Conservation (phyloP, 2,797 vertebrate genomes). For the Salmo trutta region DNA sequence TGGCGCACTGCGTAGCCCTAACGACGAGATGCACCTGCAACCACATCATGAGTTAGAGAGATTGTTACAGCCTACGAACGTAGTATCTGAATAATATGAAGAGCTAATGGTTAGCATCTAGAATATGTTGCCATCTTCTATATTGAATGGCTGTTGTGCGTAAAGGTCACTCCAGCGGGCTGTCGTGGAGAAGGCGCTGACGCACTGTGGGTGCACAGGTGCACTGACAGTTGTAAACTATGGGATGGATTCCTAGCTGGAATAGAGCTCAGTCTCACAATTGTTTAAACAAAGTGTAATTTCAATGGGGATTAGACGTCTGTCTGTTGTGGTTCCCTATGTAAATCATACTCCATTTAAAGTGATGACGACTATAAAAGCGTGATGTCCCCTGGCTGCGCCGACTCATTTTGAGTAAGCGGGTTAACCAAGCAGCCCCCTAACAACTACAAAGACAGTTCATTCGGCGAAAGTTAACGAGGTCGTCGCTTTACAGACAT, state of each 20-base stretch:
- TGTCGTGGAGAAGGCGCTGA: neutral
- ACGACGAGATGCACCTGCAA: slow-evolving; percentile 18
- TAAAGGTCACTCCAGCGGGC: neutral
- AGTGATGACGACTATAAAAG: slow-evolving; percentile 36
- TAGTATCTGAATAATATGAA: neutral
- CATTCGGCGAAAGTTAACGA: slow-evolving; percentile 49
- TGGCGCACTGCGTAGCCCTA: slow-evolving; percentile 11
- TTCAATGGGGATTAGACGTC: slow-evolving; percentile 38
- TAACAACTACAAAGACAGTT: slow-evolving; percentile 47
- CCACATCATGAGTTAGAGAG: neutral
- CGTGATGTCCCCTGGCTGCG: slow-evolving; percentile 36
- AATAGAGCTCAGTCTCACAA: slow-evolving; percentile 16
- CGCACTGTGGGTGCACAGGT: neutral
- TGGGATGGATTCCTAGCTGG: slow-evolving; percentile 11
- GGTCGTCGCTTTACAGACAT: slow-evolving; percentile 48
- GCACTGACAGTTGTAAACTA: slow-evolving; percentile 23
- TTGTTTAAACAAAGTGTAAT: slow-evolving; percentile 15
- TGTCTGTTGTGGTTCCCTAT: slow-evolving; percentile 47
- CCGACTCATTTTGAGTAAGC: neutral
- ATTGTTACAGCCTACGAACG: neutral
- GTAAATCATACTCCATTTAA: slow-evolving; percentile 54
- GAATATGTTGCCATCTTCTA: neutral
- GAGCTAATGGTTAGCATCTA: neutral
- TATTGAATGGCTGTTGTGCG: neutral
- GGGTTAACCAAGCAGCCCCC: slow-evolving; percentile 20